Evolutionary conservation across 2,888 invertebrate genomes (phyloP), one percentile per base, ranked within the genome.

Genomic region (Cryptus armator): DNA sequence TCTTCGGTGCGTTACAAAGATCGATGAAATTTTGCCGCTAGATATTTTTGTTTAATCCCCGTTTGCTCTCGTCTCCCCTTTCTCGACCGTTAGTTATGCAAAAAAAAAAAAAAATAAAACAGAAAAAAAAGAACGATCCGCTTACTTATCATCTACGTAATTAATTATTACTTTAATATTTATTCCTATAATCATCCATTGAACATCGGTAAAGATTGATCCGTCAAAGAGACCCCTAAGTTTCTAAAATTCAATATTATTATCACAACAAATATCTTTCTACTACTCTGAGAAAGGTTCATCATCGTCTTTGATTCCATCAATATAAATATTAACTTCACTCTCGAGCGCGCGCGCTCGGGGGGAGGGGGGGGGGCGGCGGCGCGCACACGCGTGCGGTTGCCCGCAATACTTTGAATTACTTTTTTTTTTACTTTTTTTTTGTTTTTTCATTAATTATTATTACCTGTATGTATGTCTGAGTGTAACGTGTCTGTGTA

Each of bases 251-350:
- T 91, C 91, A 90, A 90, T 91, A 91, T 92, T 92, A 91, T 93
- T 93, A 93, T 93, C 93, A 93, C 93, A 93, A 93, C 92, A 92
- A 93, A 91, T 90, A 92, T 92, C 90, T 91, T 88, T 89, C 89
- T 88, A 89, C 89, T 85, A 88, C 85, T 89, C 85, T 86, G 89
- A 91, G 89, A 89, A 90, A 91, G 89, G 62, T 82, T 70, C 71
- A 81, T 89, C 89, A 86, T 89, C 86, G 87, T 89, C 90, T 92
- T 92, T 92, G 91, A 91, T 93, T 93, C 90, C 88, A 90, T 90
- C 86, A 88, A 89, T 90, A 89, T 56, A 56, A 89, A 90, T 90
- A 91, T 89, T 88, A 37, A 91, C 89, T 89, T 87, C 79, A 68
- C 75, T 66, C 81, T n/a, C 37, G 12, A 12, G 46, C 12, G 64